phyloP scores from a whole-genome alignment of 2,797 vertebrate genomes.

The Manis javanica region DNA sequence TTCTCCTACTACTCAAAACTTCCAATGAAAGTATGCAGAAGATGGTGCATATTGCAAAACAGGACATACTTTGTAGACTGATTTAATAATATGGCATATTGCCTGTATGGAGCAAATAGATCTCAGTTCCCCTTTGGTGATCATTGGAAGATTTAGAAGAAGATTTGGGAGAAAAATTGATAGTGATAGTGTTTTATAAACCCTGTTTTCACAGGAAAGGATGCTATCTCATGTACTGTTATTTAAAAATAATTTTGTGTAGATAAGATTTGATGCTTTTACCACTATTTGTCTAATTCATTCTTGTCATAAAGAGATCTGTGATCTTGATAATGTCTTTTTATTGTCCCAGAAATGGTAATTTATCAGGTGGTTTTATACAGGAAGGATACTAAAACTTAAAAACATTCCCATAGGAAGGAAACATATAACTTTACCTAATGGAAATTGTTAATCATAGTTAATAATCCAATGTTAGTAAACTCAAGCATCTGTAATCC shows the following conservation, averaged over 20 bases:
- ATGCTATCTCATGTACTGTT: constrained; percentile 49
- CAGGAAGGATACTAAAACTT: constrained; percentile 73
- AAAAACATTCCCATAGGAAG: constrained; percentile 80
- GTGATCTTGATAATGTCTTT: constrained; percentile 80
- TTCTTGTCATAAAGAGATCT: constrained; percentile 80
- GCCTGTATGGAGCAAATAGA: background rate
- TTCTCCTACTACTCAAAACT: constrained; percentile 15
- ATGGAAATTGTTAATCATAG: constrained; percentile 79
- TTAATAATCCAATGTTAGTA: constrained; percentile 81
- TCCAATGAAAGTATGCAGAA: background rate
- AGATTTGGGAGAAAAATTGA: constrained; percentile 31
- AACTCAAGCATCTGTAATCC: constrained; percentile 77
- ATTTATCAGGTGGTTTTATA: constrained; percentile 81
- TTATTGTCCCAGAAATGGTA: constrained; percentile 78
- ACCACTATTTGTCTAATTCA: constrained; percentile 72
- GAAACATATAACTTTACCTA: constrained; percentile 78
- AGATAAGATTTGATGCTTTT: constrained; percentile 81
- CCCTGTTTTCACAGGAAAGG: constrained; percentile 53
- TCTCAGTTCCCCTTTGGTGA: background rate
- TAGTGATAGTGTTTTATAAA: constrained; percentile 42
- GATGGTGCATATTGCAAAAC: background rate
- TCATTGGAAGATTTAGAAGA: constrained; percentile 53
- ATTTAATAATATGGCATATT: background rate
- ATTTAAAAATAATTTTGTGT: constrained; percentile 79
- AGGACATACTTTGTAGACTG: constrained; percentile 4